Evolutionary conservation across 1,140 invertebrate genomes (phyloP).

Genomic region (Homarus americanus): DNA sequence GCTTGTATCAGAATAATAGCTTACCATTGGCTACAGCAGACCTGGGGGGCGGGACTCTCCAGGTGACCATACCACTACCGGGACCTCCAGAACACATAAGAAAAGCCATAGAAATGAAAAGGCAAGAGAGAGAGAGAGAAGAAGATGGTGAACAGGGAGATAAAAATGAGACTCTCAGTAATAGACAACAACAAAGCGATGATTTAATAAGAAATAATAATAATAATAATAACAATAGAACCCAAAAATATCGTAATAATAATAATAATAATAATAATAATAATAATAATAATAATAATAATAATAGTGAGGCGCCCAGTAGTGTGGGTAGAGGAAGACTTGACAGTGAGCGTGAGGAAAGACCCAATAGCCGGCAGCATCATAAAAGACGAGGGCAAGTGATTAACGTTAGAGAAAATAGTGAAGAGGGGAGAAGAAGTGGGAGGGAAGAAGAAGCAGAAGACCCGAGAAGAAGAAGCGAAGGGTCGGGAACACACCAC

Average conservation of each 20-base stretch:
- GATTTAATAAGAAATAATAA: neutral
- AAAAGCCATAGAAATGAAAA: conserved; percentile 31
- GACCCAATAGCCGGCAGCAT: no score
- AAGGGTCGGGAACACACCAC: neutral
- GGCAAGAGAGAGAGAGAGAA: neutral
- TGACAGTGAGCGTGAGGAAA: neutral
- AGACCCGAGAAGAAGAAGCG: neutral
- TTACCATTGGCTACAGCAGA: conserved; percentile 50
- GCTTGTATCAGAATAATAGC: conserved; percentile 55
- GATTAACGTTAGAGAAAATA: neutral
- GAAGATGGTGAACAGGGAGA: neutral
- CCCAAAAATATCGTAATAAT: neutral
- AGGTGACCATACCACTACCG: conserved; percentile 43
- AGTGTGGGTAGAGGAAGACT: neutral
- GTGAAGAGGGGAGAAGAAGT: neutral
- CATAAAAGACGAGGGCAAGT: neutral
- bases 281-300: neutral
- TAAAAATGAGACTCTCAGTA: neutral
- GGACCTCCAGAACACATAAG: conserved; percentile 48
- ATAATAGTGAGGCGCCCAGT: neutral
- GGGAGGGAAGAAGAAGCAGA: neutral
- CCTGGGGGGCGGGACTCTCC: conserved; percentile 61
- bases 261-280: neutral
- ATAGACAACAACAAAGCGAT: neutral
- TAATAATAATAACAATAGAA: neutral